These are phyloP conservation scores for Torymus texanus DNA, from an alignment of 2,888 invertebrate species.

Conservation along the genomic window DNA sequence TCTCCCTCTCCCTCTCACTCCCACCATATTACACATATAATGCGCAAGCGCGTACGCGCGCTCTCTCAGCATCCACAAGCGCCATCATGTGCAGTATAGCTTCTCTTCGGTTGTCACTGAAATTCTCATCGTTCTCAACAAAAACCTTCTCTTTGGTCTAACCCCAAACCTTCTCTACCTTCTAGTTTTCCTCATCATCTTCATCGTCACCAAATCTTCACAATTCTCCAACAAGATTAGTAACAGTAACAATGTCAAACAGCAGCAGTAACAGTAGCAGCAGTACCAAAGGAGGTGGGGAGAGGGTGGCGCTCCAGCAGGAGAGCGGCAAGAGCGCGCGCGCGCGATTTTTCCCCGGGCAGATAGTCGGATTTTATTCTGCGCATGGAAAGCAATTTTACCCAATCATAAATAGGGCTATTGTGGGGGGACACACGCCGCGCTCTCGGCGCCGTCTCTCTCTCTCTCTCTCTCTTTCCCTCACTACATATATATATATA, in stretches of 20 bases:
- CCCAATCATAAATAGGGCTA: slow-evolving; percentile 76
- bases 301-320: slow-evolving; percentile 57
- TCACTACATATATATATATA: not conserved
- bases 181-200: no score
- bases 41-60: no score
- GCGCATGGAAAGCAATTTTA: slow-evolving; percentile 76
- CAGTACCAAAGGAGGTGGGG: not conserved
- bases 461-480: slow-evolving; percentile 14
- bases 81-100: no score
- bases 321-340: slow-evolving; percentile 24
- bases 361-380: slow-evolving; percentile 75
- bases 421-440: slow-evolving; percentile 73
- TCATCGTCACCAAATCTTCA: no score
- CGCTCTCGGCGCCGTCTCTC: not conserved
- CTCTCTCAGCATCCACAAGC: no score
- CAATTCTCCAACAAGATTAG: not conserved
- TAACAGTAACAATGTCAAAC: not conserved
- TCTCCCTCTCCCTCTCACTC: no score
- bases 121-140: no score
- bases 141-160: no score
- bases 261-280: not conserved
- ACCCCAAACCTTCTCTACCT: no score
- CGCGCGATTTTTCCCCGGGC: slow-evolving; percentile 63
- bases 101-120: no score
- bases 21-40: no score